phyloP scores from a whole-genome alignment of 1,140 invertebrate genomes.

The Heliconius eleuchia region DNA sequence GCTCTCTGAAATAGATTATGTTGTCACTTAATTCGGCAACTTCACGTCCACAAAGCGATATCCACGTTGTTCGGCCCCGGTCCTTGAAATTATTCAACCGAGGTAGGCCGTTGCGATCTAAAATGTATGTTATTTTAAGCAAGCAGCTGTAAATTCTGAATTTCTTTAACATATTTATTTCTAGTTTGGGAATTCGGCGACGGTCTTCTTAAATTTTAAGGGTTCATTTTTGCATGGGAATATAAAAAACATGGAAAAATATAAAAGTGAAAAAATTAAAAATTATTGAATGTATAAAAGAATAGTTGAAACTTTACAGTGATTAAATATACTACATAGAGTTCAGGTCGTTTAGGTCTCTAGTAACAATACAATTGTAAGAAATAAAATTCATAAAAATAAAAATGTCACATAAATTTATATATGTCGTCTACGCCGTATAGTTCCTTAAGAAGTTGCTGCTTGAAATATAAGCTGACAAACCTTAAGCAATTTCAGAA shows the following conservation, averaged over 20 bases:
- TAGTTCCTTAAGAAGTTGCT: not conserved
- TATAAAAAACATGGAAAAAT: not conserved
- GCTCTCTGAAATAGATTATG: not conserved
- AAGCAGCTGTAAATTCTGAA: not conserved
- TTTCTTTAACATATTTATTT: not conserved
- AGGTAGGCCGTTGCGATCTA: not conserved
- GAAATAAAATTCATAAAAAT: no score
- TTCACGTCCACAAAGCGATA: not conserved
- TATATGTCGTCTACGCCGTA: not conserved
- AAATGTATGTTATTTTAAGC: not conserved
- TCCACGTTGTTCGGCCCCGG: not conserved
- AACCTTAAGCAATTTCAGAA: not conserved
- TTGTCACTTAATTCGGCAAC: not conserved
- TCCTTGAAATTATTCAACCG: conserved; percentile 1
- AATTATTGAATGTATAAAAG: no score
- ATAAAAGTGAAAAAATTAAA: not conserved
- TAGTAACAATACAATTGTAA: no score
- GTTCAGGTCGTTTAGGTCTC: no score
- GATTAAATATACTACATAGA: no score
- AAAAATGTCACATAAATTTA: not conserved
- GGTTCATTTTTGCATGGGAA: not conserved
- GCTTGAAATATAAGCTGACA: not conserved
- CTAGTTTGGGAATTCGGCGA: no score
- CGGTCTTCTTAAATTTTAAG: not conserved
- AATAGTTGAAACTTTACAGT: no score